These are phyloP conservation scores for Momotus momota DNA, from an alignment of 2,797 vertebrate species.

Conservation along the genomic window DNA sequence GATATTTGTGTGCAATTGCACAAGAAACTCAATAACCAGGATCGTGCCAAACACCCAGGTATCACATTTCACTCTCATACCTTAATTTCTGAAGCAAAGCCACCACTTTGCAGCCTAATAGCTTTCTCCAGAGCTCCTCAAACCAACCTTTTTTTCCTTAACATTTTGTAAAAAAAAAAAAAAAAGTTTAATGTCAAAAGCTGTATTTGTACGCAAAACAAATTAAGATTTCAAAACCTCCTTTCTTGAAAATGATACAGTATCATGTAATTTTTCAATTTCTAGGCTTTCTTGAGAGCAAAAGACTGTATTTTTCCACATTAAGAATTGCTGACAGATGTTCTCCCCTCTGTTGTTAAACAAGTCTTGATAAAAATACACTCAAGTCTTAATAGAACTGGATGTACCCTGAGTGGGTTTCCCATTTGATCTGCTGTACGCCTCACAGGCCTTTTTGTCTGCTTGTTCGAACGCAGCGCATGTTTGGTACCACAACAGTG, in stretches of 20 bases:
- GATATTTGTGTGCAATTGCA: fast-evolving
- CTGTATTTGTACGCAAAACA: not conserved
- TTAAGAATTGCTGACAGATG: constrained; percentile 13
- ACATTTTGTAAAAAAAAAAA: not conserved
- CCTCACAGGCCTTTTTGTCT: constrained; percentile 39
- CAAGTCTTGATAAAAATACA: constrained; percentile 22
- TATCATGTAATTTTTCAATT: not conserved
- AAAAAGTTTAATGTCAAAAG: not conserved
- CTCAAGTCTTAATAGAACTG: not conserved
- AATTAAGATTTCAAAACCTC: not conserved
- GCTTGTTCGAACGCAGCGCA: not conserved
- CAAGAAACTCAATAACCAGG: not conserved
- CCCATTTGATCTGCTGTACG: not conserved
- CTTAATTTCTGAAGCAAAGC: not conserved
- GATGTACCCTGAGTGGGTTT: not conserved
- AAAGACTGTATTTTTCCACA: not conserved
- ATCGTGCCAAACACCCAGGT: not conserved
- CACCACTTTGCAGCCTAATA: not conserved
- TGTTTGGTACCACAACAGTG: constrained; percentile 17
- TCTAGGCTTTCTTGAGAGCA: not conserved
- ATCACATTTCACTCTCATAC: fast-evolving
- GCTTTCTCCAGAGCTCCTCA: not conserved
- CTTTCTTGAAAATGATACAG: not conserved
- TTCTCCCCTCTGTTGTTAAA: constrained; percentile 22
- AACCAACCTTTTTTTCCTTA: not conserved